Base-by-base conservation (phyloP, 1,140 invertebrate genomes). In the Whitmania pigra region DNA sequence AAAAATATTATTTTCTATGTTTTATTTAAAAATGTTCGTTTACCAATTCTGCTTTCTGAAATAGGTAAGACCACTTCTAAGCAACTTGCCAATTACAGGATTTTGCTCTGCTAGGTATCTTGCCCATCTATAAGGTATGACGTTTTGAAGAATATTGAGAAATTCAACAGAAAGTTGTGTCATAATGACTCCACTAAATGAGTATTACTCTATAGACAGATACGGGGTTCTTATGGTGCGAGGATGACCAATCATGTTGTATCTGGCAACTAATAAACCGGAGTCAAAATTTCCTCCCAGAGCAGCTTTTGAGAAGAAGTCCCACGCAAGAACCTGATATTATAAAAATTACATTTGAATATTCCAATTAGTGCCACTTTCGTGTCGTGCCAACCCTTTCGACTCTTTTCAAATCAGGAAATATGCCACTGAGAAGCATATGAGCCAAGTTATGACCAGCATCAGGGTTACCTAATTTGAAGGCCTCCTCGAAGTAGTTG, bases 61-160 rank as follows among this genome's bases (percentile, higher is more conserved):
- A 20, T 77, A 71, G 40, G 76, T 71, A 15, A 80, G n/a, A 22
- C 75, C 79, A 71, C 75, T 76, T 20, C 76, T 74, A 9, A 80
- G 72, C 18, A 78, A 66, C 20, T 72, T 66, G 2, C 78, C 80
- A 2, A 81, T 36, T 29, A 55, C 67, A 13, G 78, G 74, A 67
- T 79, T 81, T 63, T 79, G 75, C 67, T 81, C 80, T 27, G 77
- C 77, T 15, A 81, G 76, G 71, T 73, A 79, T 68, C 80, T 70
- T 11, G 76, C 78, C 80, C 80, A 81, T 55, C 80, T 80, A 25
- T 68, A 36, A 68, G 17, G 13, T 31, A 68, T 22, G 53, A 13
- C 69, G 43, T 70, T 43, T 11, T 22, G 7, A 49, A 31, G 20
- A n/a, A 7, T 70, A 49, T 67, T 67, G 11, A 40, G 11, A 49